Conservation (phyloP, 2,797 vertebrate species). For the Melanogrammus aeglefinus region DNA sequence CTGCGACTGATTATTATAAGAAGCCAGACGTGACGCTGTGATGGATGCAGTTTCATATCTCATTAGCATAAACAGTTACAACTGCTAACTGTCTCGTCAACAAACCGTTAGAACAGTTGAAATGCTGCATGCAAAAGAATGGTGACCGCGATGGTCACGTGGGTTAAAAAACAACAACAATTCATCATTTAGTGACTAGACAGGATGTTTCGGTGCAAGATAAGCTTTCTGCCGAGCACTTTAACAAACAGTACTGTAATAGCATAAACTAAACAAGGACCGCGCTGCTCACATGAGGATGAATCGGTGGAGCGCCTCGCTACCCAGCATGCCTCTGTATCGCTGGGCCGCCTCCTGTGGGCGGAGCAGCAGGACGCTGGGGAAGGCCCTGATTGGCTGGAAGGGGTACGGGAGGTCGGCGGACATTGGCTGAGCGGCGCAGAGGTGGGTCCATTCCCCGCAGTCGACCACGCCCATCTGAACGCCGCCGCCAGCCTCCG, state of each 20-base stretch:
- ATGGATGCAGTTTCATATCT: too few relatives aligned
- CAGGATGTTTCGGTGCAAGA: background rate
- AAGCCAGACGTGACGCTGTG: too few relatives aligned
- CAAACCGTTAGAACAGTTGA: too few relatives aligned
- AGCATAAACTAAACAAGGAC: background rate
- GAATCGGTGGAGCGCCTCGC: conserved; percentile 78
- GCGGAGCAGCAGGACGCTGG: conserved; percentile 74
- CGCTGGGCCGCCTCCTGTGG: conserved; percentile 53
- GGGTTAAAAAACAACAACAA: background rate
- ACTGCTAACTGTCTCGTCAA: too few relatives aligned
- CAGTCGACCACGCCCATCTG: conserved; percentile 81
- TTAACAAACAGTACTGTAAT: background rate
- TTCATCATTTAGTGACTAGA: background rate
- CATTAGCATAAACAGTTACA: too few relatives aligned
- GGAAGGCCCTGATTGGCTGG: conserved; percentile 78
- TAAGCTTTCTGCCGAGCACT: background rate
- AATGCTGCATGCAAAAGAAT: too few relatives aligned
- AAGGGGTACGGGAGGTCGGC: conserved; percentile 34
- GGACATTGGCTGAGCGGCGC: conserved; percentile 67
- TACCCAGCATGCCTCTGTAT: conserved; percentile 84
- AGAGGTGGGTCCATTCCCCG: conserved; percentile 86
- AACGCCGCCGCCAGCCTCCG: conserved; percentile 59
- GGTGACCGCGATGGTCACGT: background rate
- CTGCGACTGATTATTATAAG: background rate
- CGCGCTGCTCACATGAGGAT: conserved; percentile 80